Conservation (phyloP, 2,888 invertebrate species). For the Cephalotes varians region DNA sequence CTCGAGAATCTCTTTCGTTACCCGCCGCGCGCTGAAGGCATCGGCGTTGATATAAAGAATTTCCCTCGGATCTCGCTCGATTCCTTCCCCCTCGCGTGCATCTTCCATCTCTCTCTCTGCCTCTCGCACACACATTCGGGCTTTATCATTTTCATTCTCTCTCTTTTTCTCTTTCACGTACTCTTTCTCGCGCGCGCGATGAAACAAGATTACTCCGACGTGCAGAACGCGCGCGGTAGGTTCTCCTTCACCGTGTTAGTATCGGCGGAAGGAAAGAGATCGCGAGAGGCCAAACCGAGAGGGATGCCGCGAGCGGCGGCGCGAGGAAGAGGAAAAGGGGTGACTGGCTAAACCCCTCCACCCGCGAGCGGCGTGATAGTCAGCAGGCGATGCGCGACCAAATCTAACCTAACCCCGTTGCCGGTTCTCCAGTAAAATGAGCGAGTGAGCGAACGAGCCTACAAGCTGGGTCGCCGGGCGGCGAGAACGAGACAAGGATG, state of each 20-base stretch:
- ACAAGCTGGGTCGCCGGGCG: constrained; percentile 67
- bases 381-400: constrained; percentile 79
- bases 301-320: constrained; percentile 44
- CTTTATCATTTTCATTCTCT: constrained; percentile 67
- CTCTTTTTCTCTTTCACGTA: constrained; percentile 66
- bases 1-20: constrained; percentile 47
- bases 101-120: constrained; percentile 74
- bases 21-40: constrained; percentile 43
- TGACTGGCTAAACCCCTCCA: constrained; percentile 80
- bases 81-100: constrained; percentile 64
- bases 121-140: constrained; percentile 40
- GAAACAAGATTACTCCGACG: constrained; percentile 82
- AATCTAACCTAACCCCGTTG: constrained; percentile 80
- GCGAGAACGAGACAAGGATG: constrained; percentile 39
- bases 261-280: constrained; percentile 48
- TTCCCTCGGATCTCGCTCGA: constrained; percentile 71
- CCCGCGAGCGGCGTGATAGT: constrained; percentile 79
- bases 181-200: constrained; percentile 71
- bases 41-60: constrained; percentile 76
- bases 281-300: constrained; percentile 18
- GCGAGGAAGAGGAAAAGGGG: constrained; percentile 30
- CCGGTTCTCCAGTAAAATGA: constrained; percentile 80
- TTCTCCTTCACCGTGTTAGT: constrained; percentile 63
- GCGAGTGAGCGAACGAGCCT: constrained; percentile 43
- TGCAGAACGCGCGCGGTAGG: constrained; percentile 72